Percentiles rank a stretch among this genome's conserved stretches.
Evolutionary conservation across 64 coral and sea anemone genomes (phyloP).

Genomic region (Dendrophyllia cribrosa): DNA sequence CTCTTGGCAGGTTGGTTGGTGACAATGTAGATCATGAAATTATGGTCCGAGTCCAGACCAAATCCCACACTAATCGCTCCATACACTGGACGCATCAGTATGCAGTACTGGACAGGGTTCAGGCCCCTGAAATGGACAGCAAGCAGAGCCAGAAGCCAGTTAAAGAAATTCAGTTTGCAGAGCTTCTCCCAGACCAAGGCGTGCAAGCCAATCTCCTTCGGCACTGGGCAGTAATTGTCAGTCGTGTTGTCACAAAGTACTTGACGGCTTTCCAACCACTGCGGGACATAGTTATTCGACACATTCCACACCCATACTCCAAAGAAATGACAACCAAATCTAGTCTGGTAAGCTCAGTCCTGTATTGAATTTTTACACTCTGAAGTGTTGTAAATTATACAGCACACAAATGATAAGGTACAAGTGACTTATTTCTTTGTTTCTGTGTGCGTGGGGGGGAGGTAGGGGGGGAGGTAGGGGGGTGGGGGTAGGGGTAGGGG

Average conservation of each 20-base stretch:
- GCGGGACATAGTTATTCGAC: background rate
- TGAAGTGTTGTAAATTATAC: background rate
- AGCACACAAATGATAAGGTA: no score
- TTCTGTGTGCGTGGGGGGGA: no score
- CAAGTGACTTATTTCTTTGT: no score
- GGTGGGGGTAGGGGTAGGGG: no score
- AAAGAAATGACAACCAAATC: constrained; percentile 35
- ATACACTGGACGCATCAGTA: constrained; percentile 73
- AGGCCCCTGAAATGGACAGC: constrained; percentile 31
- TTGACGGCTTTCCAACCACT: constrained; percentile 22
- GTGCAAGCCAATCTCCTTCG: constrained; percentile 6
- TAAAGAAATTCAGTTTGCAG: constrained; percentile 28
- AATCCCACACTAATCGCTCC: constrained; percentile 36
- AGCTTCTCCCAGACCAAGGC: constrained; percentile 8
- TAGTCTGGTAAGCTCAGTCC: constrained; percentile 16
- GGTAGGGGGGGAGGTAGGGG: no score
- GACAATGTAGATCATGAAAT: constrained; percentile 65
- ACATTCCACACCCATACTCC: constrained; percentile 24
- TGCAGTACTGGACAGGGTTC: constrained; percentile 44
- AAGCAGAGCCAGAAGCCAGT: constrained; percentile 15
- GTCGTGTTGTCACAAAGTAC: constrained; percentile 13
- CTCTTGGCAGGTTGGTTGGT: constrained; percentile 22
- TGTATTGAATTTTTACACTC: background rate
- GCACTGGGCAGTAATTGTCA: constrained; percentile 15
- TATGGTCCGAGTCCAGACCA: constrained; percentile 29